These are phyloP conservation scores for Chalcosyrphus nemorum DNA, from an alignment of 2,888 invertebrate genomes.

Conservation along the genomic window DNA sequence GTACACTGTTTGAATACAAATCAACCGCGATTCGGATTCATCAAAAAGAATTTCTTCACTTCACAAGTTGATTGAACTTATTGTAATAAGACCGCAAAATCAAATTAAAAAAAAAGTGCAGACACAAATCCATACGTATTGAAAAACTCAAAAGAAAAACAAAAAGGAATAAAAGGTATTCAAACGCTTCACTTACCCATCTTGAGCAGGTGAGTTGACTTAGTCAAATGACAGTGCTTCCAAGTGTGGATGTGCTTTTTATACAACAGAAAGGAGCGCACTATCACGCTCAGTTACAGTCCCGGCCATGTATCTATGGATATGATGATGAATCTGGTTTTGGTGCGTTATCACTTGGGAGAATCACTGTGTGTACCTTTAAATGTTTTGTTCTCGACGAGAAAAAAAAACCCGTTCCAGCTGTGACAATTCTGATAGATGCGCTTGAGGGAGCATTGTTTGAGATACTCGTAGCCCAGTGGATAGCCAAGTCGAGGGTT, in stretches of 20 bases:
- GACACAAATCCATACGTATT: not conserved
- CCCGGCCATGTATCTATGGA: constrained; percentile 30
- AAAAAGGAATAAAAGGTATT: not conserved
- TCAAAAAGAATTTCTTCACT: constrained; percentile 48
- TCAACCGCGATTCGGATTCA: constrained; percentile 21
- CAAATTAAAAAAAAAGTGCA: too few relatives aligned
- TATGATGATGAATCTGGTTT: constrained; percentile 56
- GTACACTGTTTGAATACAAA: constrained; percentile 66
- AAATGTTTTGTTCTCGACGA: constrained; percentile 7
- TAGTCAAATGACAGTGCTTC: constrained; percentile 66
- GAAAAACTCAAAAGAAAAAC: not conserved
- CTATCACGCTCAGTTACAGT: not conserved
- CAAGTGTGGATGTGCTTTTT: constrained; percentile 59
- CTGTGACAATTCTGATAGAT: constrained; percentile 63
- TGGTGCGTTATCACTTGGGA: constrained; percentile 51
- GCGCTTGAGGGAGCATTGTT: constrained; percentile 55
- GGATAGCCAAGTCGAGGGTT: not conserved
- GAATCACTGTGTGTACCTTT: constrained; percentile 42
- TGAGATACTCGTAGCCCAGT: not conserved
- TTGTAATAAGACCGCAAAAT: constrained; percentile 29
- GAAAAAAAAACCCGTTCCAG: constrained; percentile 36
- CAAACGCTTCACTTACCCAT: constrained; percentile 67
- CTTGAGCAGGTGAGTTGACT: constrained; percentile 67
- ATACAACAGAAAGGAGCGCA: constrained; percentile 60
- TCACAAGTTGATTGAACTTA: constrained; percentile 61